A percentile compares a stretch with the other conserved stretches of the same genome.
Evolutionary conservation across 2,888 invertebrate species (phyloP).

Genomic region (Marronus borbonicus): DNA sequence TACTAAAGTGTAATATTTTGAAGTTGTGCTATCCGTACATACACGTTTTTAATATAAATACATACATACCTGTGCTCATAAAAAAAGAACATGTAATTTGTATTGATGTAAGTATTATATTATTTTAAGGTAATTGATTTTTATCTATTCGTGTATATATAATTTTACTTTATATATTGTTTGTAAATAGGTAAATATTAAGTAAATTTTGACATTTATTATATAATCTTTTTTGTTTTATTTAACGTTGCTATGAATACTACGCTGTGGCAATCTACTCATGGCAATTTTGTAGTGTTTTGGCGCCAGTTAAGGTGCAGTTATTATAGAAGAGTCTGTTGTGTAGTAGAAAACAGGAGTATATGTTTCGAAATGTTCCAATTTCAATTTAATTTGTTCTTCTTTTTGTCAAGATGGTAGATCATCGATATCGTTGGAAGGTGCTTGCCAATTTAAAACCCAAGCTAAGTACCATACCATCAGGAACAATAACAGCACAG

Average conservation of each 20-base stretch:
- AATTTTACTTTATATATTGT: conserved; percentile 52
- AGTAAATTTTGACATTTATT: conserved; percentile 49
- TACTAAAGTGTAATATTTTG: conserved; percentile 65
- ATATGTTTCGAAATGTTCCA: too few relatives aligned
- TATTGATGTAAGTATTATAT: conserved; percentile 39
- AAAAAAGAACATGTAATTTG: conserved; percentile 22
- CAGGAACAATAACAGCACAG: too few relatives aligned
- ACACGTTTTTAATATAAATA: conserved; percentile 9
- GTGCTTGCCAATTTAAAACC: too few relatives aligned
- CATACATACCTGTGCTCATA: conserved; percentile 38
- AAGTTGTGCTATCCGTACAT: conserved; percentile 9
- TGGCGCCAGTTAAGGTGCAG: too few relatives aligned
- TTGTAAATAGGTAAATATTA: conserved; percentile 49
- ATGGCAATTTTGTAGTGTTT: too few relatives aligned
- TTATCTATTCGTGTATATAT: conserved; percentile 39
- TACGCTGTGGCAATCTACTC: too few relatives aligned
- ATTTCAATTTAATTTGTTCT: too few relatives aligned
- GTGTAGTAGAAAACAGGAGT: too few relatives aligned
- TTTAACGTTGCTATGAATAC: not conserved
- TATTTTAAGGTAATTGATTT: conserved; percentile 29
- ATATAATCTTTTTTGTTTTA: conserved; percentile 8
- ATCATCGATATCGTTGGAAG: too few relatives aligned
- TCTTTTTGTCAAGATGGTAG: too few relatives aligned
- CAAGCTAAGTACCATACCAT: too few relatives aligned
- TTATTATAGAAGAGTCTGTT: too few relatives aligned